Base-by-base conservation (phyloP, 2,888 invertebrate species). In the Netelia inedita region DNA sequence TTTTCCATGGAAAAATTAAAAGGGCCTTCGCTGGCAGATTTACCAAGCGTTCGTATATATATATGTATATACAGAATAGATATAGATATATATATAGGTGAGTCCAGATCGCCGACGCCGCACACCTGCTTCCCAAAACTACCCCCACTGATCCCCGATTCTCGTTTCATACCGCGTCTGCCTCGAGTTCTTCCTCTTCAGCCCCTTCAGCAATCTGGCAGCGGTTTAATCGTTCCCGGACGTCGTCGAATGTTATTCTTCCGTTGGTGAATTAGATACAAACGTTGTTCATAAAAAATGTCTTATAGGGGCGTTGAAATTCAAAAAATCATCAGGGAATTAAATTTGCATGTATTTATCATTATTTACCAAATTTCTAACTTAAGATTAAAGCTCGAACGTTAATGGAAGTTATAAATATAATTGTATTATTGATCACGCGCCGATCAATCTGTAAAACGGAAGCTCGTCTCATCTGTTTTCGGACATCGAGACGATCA, bases 41-140 rank as follows among this genome's bases (percentile, higher is more conserved):
- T 23, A 6, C 23, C 68, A 23, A 28, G 23, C 71, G 35, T 35
- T 43, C 9, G 19, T 57, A 57, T 57, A 57, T 57, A 5, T 16
- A 19, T 35, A 11, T 23, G 2, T 43, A 66, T 46, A 46, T 46
- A 46, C 2, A 46, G 2, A 14, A 1, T 46, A 1, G 14, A 14
- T 63, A 46, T 43, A 66, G 10, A 21, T 63, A 74, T 46, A 57
- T 19, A 28, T 16, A 35, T 41, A 63, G 21, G 23, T 53, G 14
- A 35, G 57, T 57, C 59, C n/a, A 68, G 71, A 80, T 87, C 85
- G 79, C 81, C 81, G 73, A 79, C 79, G 73, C 79, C 57, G 83
- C 83, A 85, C 88, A 88, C 85, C 88, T 85, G 87, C 87, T 78
- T 83, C 69, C 72, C 71, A 75, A 86, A 82, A 71, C 84, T 78